Percentiles rank a stretch among this genome's conserved stretches.
These are phyloP conservation scores for Drosophila heteroneura DNA, from an alignment of 2,888 invertebrate genomes.

Conservation along the genomic window DNA sequence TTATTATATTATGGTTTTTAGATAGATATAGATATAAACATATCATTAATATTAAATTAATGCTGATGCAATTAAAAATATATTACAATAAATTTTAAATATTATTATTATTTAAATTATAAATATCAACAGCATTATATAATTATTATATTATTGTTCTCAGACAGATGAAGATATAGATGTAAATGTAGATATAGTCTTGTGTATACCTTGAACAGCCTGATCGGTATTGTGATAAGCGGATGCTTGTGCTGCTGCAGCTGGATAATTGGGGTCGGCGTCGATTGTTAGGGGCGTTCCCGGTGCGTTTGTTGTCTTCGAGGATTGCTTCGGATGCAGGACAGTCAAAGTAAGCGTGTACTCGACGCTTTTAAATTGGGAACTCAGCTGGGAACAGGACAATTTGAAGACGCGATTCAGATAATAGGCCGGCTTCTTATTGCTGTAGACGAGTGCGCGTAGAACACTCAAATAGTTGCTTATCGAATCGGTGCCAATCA, in stretches of 20 bases:
- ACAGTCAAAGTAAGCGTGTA: conserved; percentile 97
- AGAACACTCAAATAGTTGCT: conserved; percentile 84
- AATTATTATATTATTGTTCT: neutral
- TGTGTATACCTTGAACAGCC: neutral
- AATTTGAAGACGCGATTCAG: conserved; percentile 97
- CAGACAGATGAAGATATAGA: neutral
- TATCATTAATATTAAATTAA: neutral
- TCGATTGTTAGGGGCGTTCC: conserved; percentile 78
- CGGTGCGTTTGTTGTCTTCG: conserved; percentile 85
- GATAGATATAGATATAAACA: neutral
- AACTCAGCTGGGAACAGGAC: conserved; percentile 97
- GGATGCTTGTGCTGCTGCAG: conserved; percentile 1
- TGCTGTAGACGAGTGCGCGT: conserved; percentile 92
- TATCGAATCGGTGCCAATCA: conserved; percentile 84
- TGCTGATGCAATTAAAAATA: neutral
- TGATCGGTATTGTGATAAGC: conserved; percentile 41
- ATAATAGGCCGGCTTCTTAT: conserved; percentile 98
- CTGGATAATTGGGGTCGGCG: conserved; percentile 24
- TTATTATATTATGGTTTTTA: neutral
- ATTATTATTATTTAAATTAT: neutral
- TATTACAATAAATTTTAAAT: neutral
- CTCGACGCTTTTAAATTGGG: conserved; percentile 97
- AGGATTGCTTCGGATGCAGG: conserved; percentile 91
- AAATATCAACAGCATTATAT: neutral
- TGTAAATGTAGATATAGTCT: neutral